These are phyloP conservation scores for Branchellion lobata DNA, from an alignment of 2,888 invertebrate species.

Conservation along the genomic window DNA sequence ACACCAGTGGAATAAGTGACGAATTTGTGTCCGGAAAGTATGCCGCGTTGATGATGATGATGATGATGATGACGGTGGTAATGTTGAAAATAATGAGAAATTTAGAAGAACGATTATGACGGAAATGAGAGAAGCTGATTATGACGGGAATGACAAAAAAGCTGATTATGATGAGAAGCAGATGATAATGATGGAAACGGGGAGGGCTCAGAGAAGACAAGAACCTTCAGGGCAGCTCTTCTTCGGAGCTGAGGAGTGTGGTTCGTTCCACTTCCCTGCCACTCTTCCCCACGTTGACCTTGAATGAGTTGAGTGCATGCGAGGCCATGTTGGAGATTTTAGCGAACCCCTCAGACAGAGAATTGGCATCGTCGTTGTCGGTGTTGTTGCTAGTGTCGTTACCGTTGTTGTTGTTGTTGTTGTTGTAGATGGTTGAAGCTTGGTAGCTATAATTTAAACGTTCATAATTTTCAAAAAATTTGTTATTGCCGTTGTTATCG, in stretches of 20 bases:
- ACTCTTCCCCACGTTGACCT: background rate
- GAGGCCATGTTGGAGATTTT: background rate
- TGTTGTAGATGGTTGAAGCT: background rate
- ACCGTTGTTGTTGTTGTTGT: no score
- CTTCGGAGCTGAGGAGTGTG: conserved; percentile 89
- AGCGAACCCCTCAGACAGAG: background rate
- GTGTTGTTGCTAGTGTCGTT: background rate
- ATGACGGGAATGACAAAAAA: no score
- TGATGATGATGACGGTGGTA: no score
- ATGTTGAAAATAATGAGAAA: no score
- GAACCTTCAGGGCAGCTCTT: conserved; percentile 74
- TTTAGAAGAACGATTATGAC: no score
- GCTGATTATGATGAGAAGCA: no score
- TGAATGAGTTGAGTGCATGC: background rate
- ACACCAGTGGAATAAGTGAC: no score
- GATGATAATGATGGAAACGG: no score
- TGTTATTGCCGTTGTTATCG: background rate
- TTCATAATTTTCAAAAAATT: background rate
- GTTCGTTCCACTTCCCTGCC: conserved; percentile 68
- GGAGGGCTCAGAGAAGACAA: no score
- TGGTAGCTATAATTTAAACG: background rate
- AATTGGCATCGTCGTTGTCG: background rate
- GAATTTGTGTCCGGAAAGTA: no score
- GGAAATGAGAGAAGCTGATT: no score
- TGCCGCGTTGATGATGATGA: no score